Evolutionary conservation across 2,113 vertebrate genomes (phyloP).

Genomic region (Podiceps cristatus): DNA sequence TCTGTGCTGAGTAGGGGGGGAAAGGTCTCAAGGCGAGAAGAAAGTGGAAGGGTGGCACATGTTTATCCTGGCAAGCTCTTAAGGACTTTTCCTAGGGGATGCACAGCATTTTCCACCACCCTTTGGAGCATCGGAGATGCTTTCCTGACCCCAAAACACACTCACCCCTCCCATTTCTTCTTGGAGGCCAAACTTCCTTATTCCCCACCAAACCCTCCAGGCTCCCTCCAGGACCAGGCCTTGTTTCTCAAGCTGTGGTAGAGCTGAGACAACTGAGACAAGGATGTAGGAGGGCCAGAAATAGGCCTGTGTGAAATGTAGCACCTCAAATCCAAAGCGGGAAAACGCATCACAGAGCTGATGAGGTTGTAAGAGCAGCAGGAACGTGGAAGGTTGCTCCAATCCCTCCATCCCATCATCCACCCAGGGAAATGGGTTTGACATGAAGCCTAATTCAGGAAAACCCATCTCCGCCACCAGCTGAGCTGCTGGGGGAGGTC

Average conservation of each 20-base stretch:
- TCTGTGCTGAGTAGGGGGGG: accelerated
- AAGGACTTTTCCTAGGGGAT: no score
- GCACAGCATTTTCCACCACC: accelerated
- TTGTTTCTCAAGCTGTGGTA: not conserved
- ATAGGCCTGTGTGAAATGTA: not conserved
- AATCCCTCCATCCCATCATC: accelerated
- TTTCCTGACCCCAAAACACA: not conserved
- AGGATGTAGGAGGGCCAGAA: not conserved
- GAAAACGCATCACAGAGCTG: accelerated
- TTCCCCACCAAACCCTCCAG: not conserved
- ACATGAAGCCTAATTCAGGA: not conserved
- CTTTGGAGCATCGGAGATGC: no score
- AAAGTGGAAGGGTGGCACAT: not conserved
- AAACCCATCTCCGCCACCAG: not conserved
- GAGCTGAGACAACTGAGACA: not conserved
- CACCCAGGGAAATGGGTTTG: not conserved
- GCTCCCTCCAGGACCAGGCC: not conserved
- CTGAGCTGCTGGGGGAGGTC: no score
- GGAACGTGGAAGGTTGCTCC: accelerated
- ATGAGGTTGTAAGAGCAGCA: not conserved
- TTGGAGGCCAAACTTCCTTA: not conserved
- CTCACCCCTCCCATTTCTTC: not conserved
- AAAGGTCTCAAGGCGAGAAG: not conserved
- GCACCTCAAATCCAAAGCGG: no score
- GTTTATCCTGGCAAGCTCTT: not conserved